Evolutionary conservation across 30 jellyfish, hydroid and myxozoan genomes (phyloP).

Genomic region (Turritopsis rubra): DNA sequence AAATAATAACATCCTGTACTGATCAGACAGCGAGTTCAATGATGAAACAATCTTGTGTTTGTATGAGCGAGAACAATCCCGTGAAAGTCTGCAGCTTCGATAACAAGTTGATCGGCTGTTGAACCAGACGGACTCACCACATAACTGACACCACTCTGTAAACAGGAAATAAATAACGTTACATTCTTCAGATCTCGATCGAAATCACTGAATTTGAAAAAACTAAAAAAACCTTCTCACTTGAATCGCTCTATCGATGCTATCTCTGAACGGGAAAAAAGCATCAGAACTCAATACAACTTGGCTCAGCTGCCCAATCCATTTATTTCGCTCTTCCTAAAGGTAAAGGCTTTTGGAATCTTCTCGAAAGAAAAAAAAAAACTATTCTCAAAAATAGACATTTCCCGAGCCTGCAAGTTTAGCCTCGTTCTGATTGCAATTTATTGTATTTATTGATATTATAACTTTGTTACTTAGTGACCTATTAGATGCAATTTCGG

Average conservation of each 20-base stretch:
- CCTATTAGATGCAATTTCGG: too few species aligned
- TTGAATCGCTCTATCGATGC: conserved; percentile 86
- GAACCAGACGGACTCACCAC: conserved; percentile 93
- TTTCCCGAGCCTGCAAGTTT: too few species aligned
- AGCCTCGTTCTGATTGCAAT: not conserved
- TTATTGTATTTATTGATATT: too few species aligned
- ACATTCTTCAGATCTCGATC: not conserved
- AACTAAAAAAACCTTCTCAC: conserved; percentile 12
- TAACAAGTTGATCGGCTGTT: conserved; percentile 70
- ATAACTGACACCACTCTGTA: conserved; percentile 86
- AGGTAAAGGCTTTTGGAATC: not conserved
- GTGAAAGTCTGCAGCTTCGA: conserved; percentile 72
- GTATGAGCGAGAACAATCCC: conserved; percentile 72
- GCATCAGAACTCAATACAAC: conserved; percentile 91
- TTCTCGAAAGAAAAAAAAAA: not conserved
- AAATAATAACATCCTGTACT: too few species aligned
- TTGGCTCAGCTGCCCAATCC: conserved; percentile 56
- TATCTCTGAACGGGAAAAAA: conserved; percentile 87
- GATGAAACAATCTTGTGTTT: conserved; percentile 70
- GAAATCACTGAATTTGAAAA: not conserved
- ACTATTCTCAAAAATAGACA: too few species aligned
- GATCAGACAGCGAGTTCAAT: conserved; percentile 20
- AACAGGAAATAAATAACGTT: not conserved
- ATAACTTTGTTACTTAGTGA: too few species aligned
- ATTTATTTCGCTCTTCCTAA: conserved; percentile 58